Evolutionary conservation across 2,113 vertebrate species (phyloP), one percentile per base, ranked within the genome.

Genomic region (Peucedramus taeniatus): DNA sequence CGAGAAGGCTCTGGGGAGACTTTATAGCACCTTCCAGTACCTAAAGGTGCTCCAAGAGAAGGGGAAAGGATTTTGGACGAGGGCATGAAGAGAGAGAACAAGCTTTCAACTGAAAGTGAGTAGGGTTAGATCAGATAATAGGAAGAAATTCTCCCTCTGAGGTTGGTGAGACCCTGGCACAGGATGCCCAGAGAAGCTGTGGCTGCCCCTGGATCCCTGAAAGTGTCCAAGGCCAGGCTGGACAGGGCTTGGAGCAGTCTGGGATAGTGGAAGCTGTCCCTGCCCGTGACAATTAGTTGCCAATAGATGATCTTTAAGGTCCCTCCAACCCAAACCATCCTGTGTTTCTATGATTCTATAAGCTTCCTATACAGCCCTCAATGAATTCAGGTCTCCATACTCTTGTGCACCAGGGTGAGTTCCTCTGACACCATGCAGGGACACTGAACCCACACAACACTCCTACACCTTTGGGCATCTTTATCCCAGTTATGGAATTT

Each of bases 221-320:
- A 0, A 61, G 8, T 40, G 39, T 1, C n/a, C 47, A 30, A 61
- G 14, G 26, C n/a, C 63, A 35, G 21, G 14, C 0, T 68, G 61
- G 53, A 22, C 0, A 0, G 40, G 30, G 20, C 30, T 61, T 19
- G 70, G 51, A 83, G 17, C 11, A 40, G 0, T 7, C 21, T 61
- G 70, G 11, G 20, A 3, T 0, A 3, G 17, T 27, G 30, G 21
- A 8, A 76, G 2, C 0, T 61, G 78, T 27, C 20, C 11, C 70
- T 68, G 40, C 21, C 39, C 2, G 1, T 26, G 47, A 14, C 14
- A 83, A 6, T 5, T 15, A 3, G 7, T 2, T 65, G 24, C 17
- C 4, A 19, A 4, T 0, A 45, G n/a, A 53, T 40, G 11, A 53
- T 4, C 24, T 54, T 22, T 26, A 54, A 59, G 6, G n/a, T 15